These are phyloP conservation scores for Meriones unguiculatus DNA, from an alignment of 2,113 vertebrate species.

Conservation along the genomic window DNA sequence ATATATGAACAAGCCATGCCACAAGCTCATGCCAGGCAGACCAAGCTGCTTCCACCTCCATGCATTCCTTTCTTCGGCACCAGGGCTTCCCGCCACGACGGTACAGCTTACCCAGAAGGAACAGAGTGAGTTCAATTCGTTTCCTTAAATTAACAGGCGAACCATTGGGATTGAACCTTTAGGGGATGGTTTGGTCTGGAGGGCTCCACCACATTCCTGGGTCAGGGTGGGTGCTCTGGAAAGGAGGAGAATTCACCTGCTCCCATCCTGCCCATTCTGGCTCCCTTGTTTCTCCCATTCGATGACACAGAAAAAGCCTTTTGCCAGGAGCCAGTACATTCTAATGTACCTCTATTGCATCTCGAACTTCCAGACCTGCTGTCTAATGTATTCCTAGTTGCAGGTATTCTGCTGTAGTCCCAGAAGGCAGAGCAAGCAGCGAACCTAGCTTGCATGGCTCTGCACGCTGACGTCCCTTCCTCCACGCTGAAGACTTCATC, in stretches of 20 bases:
- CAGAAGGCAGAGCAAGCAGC: not conserved
- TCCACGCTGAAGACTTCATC: conserved; percentile 94
- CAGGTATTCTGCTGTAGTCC: not conserved
- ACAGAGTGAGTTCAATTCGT: too few relatives aligned
- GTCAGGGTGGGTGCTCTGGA: not conserved
- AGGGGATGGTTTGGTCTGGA: not conserved
- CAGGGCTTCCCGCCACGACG: not conserved
- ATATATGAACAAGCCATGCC: not conserved
- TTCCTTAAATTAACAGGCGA: not conserved
- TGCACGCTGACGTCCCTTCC: conserved; percentile 93
- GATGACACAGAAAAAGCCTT: not conserved
- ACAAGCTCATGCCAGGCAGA: not conserved
- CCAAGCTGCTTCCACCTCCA: too few relatives aligned
- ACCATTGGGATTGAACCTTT: not conserved
- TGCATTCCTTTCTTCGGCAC: too few relatives aligned
- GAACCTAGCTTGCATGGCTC: conserved; percentile 89
- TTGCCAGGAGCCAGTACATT: not conserved
- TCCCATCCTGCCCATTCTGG: not conserved
- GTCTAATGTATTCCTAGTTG: not conserved
- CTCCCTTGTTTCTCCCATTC: not conserved
- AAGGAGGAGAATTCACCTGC: not conserved
- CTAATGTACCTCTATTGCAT: not conserved
- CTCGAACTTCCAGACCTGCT: not conserved
- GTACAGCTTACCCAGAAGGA: too few relatives aligned
- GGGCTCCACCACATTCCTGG: not conserved